Percentiles rank a stretch among this genome's conserved stretches.
These are phyloP conservation scores for Aphrophora alni DNA, from an alignment of 2,888 invertebrate genomes.

Conservation along the genomic window DNA sequence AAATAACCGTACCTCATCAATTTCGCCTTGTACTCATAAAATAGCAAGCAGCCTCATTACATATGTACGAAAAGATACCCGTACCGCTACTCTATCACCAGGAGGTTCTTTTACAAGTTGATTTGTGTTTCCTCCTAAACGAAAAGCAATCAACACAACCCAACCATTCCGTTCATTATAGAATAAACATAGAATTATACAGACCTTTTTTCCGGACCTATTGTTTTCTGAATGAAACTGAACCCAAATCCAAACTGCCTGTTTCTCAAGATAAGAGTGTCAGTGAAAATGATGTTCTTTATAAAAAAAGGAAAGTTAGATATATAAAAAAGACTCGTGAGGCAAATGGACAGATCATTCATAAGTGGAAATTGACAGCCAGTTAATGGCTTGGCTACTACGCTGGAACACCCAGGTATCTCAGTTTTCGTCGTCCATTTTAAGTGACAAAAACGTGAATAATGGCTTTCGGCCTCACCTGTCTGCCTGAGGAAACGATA, in stretches of 20 bases:
- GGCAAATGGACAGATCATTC: constrained; percentile 37
- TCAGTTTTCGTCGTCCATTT: constrained; percentile 11
- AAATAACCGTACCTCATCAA: not conserved
- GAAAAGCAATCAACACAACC: not conserved
- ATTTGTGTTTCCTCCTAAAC: not conserved
- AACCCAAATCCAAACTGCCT: not conserved
- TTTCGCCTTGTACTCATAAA: too few relatives aligned
- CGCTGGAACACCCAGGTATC: constrained; percentile 26
- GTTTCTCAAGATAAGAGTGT: constrained; percentile 5
- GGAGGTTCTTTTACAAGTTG: not conserved
- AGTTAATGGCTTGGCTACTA: constrained; percentile 35
- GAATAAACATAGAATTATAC: not conserved
- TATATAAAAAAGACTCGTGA: not conserved
- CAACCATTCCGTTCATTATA: not conserved
- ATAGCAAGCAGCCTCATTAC: not conserved
- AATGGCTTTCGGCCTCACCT: constrained; percentile 21
- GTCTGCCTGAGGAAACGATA: constrained; percentile 34
- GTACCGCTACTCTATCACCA: not conserved
- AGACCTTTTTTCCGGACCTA: not conserved
- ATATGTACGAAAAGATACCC: not conserved
- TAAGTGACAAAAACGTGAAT: constrained; percentile 34
- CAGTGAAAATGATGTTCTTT: not conserved
- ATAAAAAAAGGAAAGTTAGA: not conserved
- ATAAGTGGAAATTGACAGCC: constrained; percentile 38
- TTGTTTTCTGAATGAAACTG: not conserved